Conservation (phyloP, 1,140 invertebrate species). For the Ceratoteleas bidentatus region DNA sequence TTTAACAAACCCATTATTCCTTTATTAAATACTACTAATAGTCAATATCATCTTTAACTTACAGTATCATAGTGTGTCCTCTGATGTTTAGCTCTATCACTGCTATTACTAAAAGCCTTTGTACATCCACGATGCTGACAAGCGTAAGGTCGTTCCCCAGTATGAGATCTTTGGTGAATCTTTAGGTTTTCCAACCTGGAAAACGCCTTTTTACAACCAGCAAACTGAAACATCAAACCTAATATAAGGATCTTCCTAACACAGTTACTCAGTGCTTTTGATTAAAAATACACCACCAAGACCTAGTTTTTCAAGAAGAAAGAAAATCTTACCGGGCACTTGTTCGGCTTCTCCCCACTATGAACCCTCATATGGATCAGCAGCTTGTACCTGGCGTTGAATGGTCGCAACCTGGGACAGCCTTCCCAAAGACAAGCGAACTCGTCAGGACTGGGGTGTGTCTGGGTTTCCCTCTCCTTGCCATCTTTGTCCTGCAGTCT, state of each 20-base stretch:
- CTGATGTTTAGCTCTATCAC: slow-evolving; percentile 98
- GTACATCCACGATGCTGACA: slow-evolving; percentile 92
- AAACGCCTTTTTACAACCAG: slow-evolving; percentile 95
- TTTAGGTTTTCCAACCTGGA: slow-evolving; percentile 97
- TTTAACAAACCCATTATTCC: too few relatives aligned
- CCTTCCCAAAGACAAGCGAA: slow-evolving; percentile 96
- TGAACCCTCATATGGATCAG: slow-evolving; percentile 98
- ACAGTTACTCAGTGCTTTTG: too few relatives aligned
- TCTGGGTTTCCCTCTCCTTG: slow-evolving; percentile 60
- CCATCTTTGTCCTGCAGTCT: slow-evolving; percentile 71
- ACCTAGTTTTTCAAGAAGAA: too few relatives aligned
- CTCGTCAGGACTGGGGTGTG: slow-evolving; percentile 84
- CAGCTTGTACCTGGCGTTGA: slow-evolving; percentile 97
- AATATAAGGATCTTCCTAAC: slow-evolving; percentile 80
- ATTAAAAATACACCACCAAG: too few relatives aligned
- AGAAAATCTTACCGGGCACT: slow-evolving; percentile 88
- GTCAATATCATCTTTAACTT: slow-evolving; percentile 38
- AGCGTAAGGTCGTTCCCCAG: slow-evolving; percentile 92
- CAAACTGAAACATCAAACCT: slow-evolving; percentile 86
- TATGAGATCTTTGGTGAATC: slow-evolving; percentile 97
- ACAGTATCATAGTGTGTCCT: slow-evolving; percentile 97
- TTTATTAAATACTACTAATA: too few relatives aligned
- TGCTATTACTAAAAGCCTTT: slow-evolving; percentile 98
- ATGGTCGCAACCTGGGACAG: slow-evolving; percentile 90
- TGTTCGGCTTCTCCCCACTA: slow-evolving; percentile 97